Evolutionary conservation across 2,888 invertebrate species (phyloP).

Genomic region (Agonopterix arenella): DNA sequence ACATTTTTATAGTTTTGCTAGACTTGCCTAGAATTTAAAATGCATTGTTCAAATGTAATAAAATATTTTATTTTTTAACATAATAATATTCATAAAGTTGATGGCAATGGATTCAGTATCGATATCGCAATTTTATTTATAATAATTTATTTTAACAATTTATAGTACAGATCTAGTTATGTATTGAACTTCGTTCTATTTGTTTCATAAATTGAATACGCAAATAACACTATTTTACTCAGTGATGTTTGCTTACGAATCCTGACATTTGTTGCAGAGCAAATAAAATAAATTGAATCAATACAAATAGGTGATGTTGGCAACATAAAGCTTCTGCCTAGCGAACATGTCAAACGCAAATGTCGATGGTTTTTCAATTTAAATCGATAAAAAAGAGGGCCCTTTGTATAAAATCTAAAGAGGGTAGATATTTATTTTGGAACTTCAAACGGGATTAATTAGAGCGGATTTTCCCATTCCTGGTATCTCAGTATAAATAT

Average conservation of each 20-base stretch:
- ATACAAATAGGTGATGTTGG: constrained; percentile 36
- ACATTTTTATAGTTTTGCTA: too few relatives aligned
- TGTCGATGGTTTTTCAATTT: constrained; percentile 64
- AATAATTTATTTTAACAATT: too few relatives aligned
- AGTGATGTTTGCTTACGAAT: constrained; percentile 4
- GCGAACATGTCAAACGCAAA: constrained; percentile 50
- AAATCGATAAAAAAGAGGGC: constrained; percentile 52
- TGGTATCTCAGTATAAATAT: not conserved
- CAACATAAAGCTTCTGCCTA: constrained; percentile 36
- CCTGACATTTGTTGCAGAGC: constrained; percentile 15
- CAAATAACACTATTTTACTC: not conserved
- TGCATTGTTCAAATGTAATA: too few relatives aligned
- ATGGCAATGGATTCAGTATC: too few relatives aligned
- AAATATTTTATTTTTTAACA: too few relatives aligned
- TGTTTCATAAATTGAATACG: too few relatives aligned
- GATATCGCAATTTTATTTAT: too few relatives aligned
- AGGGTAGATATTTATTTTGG: constrained; percentile 27
- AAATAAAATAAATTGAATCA: constrained; percentile 43
- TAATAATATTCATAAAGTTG: too few relatives aligned
- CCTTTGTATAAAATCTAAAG: constrained; percentile 21
- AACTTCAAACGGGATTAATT: constrained; percentile 55
- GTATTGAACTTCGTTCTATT: too few relatives aligned
- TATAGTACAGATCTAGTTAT: too few relatives aligned
- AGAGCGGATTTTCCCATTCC: constrained; percentile 18
- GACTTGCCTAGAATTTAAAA: too few relatives aligned